A percentile compares a stretch with the other conserved stretches of the same genome.
phyloP scores from a whole-genome alignment of 2,888 invertebrate species.

The Masnerella sp. region DNA sequence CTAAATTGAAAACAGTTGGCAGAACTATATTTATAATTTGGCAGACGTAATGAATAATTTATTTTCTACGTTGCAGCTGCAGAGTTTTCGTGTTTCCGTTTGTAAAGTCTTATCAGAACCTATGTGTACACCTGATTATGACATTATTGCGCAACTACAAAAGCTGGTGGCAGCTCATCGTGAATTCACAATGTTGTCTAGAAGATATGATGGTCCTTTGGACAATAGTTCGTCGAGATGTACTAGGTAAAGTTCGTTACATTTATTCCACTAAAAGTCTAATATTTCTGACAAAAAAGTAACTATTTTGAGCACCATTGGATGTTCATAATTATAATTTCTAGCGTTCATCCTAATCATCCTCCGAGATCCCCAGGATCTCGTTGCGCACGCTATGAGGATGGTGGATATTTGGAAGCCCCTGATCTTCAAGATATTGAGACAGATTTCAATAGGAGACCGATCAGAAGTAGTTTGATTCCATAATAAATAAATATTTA shows the following conservation, averaged over 20 bases:
- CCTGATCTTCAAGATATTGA: slow-evolving; percentile 84
- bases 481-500: no score
- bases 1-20: no score
- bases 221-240: slow-evolving; percentile 78
- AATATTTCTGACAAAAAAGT: no score
- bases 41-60: no score
- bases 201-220: slow-evolving; percentile 83
- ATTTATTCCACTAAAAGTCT: no score
- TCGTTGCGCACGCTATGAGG: slow-evolving; percentile 84
- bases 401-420: slow-evolving; percentile 85
- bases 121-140: slow-evolving; percentile 86
- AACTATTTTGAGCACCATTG: no score
- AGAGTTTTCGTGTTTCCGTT: slow-evolving; percentile 87
- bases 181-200: slow-evolving; percentile 90
- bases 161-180: slow-evolving; percentile 92
- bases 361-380: slow-evolving; percentile 78
- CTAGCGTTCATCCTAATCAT: slow-evolving; percentile 72
- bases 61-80: no score
- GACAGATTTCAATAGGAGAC: slow-evolving; percentile 83
- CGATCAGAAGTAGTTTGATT: slow-evolving; percentile 77
- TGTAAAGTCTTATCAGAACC: slow-evolving; percentile 86
- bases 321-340: no score
- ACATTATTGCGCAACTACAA: slow-evolving; percentile 87
- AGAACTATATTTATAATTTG: no score
- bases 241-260: slow-evolving; percentile 72